Percentiles rank a stretch among this genome's conserved stretches.
Evolutionary conservation across 2,888 invertebrate genomes (phyloP).

Genomic region (Mesoligia furuncula): DNA sequence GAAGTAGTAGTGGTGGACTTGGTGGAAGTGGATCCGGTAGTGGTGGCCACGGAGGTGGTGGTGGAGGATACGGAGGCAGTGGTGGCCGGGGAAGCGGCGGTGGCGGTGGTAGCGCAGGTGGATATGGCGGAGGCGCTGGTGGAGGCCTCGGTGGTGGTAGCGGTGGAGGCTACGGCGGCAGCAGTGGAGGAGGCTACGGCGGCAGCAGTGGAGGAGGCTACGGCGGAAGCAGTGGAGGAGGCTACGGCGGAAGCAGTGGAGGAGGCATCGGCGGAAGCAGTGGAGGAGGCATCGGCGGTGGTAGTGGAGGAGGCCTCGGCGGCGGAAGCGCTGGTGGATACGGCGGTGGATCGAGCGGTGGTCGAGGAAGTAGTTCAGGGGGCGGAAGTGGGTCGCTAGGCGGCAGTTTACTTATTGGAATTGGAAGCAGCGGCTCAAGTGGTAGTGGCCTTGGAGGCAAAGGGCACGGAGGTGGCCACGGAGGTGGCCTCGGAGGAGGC

Average conservation of each 20-base stretch:
- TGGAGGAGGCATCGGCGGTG: conserved; percentile 27
- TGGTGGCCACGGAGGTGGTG: conserved; percentile 11
- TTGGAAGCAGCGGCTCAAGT: conserved; percentile 53
- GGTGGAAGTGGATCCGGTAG: conserved; percentile 43
- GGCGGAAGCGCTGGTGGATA: conserved; percentile 57
- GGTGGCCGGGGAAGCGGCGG: conserved; percentile 54
- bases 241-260: conserved; percentile 52
- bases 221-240: conserved; percentile 42
- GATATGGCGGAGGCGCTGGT: conserved; percentile 29
- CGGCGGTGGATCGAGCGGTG: conserved; percentile 50
- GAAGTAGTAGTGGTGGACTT: conserved; percentile 71
- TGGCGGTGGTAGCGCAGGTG: conserved; percentile 10
- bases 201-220: conserved; percentile 1
- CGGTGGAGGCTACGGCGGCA: conserved; percentile 35
- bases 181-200: not conserved
- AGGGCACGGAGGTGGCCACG: conserved; percentile 69
- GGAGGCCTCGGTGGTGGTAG: conserved; percentile 13
- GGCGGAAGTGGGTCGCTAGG: conserved; percentile 38
- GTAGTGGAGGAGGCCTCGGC: conserved; percentile 49
- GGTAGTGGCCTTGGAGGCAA: conserved; percentile 8
- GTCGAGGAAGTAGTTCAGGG: conserved; percentile 48
- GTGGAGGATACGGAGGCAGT: conserved; percentile 22
- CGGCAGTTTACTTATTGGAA: conserved; percentile 60
- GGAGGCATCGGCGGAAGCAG: conserved; percentile 11
- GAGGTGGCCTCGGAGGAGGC: conserved; percentile 70